Evolutionary conservation across 2,888 invertebrate species (phyloP).

Genomic region (Microchrysa polita): DNA sequence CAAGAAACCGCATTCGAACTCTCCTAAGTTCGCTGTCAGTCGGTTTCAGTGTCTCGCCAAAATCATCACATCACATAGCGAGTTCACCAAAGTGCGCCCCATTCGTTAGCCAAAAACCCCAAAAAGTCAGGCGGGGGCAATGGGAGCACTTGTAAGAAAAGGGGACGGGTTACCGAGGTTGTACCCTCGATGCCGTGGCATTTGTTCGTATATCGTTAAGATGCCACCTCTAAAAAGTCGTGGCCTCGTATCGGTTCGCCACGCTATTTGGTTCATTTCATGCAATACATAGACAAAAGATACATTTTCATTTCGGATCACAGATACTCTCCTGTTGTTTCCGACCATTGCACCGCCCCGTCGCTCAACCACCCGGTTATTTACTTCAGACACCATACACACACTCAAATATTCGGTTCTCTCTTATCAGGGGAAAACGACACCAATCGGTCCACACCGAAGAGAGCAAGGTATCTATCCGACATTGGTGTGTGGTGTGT

Average conservation of each 20-base stretch:
- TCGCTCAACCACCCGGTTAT: not conserved
- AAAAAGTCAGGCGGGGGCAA: conserved; percentile 45
- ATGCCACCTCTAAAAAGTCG: conserved; percentile 48
- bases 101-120: not conserved
- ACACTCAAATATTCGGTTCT: not conserved
- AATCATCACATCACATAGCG: not conserved
- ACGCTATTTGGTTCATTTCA: conserved; percentile 47
- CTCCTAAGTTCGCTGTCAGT: conserved; percentile 14
- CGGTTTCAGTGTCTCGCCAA: not conserved
- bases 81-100: conserved; percentile 21
- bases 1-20: conserved; percentile 21
- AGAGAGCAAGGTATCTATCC: not conserved
- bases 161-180: conserved; percentile 44
- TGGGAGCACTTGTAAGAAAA: conserved; percentile 49
- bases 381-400: too few relatives aligned
- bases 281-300: not conserved
- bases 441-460: not conserved
- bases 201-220: conserved; percentile 46
- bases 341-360: conserved; percentile 1
- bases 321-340: conserved; percentile 1
- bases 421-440: conserved; percentile 4
- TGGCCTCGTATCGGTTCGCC: conserved; percentile 42
- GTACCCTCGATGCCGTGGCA: conserved; percentile 47
- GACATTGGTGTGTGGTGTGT: not conserved
- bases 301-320: conserved; percentile 30